Evolutionary conservation across 2,113 vertebrate species (phyloP).

Genomic region (Hirundichthys speculiger): DNA sequence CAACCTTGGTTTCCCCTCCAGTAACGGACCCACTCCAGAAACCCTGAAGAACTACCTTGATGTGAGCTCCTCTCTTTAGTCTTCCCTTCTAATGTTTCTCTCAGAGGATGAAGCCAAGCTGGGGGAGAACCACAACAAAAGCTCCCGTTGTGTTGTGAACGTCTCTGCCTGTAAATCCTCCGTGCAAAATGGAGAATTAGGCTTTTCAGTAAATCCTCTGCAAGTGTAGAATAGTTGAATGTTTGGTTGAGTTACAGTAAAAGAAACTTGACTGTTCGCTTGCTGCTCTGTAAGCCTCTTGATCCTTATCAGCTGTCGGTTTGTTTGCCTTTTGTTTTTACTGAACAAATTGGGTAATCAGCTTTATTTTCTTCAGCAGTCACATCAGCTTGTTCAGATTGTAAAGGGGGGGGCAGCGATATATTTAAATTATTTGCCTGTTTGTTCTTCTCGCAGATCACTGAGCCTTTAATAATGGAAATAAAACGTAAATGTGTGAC

Average conservation of each 20-base stretch:
- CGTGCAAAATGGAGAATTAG: slow-evolving; percentile 1
- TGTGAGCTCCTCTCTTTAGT: slow-evolving; percentile 75
- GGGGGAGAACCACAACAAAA: slow-evolving; percentile 32
- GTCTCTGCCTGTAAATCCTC: slow-evolving; percentile 17
- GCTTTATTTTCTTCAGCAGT: not conserved
- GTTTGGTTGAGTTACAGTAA: no score
- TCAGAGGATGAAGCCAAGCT: not conserved
- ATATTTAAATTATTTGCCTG: no score
- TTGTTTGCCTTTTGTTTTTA: slow-evolving; percentile 6
- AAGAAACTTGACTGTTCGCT: slow-evolving; percentile 25
- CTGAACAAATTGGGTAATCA: not conserved
- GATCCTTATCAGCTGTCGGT: slow-evolving; percentile 23
- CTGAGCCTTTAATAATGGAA: no score
- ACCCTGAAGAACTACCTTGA: slow-evolving; percentile 91
- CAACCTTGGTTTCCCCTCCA: slow-evolving; percentile 80
- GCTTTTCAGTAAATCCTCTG: no score
- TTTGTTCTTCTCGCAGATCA: no score
- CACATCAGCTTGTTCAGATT: no score
- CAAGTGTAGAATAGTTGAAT: no score
- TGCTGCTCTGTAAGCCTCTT: slow-evolving; percentile 10
- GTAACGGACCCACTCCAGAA: slow-evolving; percentile 84
- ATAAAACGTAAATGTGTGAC: no score
- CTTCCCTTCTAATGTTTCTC: not conserved
- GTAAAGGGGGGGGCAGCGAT: no score
- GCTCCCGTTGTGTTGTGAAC: slow-evolving; percentile 25